phyloP scores from a whole-genome alignment of 1,140 invertebrate genomes.

The Drosophila nigrodunni region DNA sequence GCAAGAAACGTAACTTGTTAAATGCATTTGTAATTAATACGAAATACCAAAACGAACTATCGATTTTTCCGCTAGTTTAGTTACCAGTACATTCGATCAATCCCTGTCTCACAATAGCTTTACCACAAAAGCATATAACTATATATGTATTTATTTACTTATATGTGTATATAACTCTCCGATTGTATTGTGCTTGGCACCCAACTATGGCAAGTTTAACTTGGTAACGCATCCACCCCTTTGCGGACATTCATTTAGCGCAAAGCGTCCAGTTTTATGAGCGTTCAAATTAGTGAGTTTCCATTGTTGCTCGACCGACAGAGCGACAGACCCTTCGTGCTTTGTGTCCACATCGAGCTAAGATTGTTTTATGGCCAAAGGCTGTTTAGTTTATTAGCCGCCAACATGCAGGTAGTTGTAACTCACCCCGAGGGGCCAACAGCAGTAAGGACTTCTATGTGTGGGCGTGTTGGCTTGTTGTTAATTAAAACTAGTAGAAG shows the following conservation, averaged over 20 bases:
- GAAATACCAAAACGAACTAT: conserved; percentile 6
- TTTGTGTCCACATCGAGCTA: conserved; percentile 49
- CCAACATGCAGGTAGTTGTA: conserved; percentile 61
- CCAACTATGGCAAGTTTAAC: conserved; percentile 15
- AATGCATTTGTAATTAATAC: conserved; percentile 9
- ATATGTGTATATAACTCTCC: conserved; percentile 1
- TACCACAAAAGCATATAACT: neutral
- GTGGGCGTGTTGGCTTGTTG: conserved; percentile 41
- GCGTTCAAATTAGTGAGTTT: conserved; percentile 59
- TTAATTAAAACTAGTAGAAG: conserved; percentile 49
- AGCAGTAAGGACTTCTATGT: neutral
- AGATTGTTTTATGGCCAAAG: conserved; percentile 69
- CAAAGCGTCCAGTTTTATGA: conserved; percentile 49
- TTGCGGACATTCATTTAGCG: conserved; percentile 1
- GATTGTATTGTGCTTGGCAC: neutral
- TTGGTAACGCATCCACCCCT: neutral
- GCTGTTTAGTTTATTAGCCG: conserved; percentile 68
- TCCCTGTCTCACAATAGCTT: neutral
- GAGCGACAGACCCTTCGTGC: conserved; percentile 15
- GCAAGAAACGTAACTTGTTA: neutral
- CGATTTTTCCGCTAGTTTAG: conserved; percentile 30
- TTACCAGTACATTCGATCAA: neutral
- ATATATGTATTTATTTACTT: neutral
- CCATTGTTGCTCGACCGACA: conserved; percentile 9
- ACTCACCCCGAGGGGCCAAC: neutral